Base-by-base conservation (phyloP, 2,113 vertebrate species). In the Cromileptes altivelis region DNA sequence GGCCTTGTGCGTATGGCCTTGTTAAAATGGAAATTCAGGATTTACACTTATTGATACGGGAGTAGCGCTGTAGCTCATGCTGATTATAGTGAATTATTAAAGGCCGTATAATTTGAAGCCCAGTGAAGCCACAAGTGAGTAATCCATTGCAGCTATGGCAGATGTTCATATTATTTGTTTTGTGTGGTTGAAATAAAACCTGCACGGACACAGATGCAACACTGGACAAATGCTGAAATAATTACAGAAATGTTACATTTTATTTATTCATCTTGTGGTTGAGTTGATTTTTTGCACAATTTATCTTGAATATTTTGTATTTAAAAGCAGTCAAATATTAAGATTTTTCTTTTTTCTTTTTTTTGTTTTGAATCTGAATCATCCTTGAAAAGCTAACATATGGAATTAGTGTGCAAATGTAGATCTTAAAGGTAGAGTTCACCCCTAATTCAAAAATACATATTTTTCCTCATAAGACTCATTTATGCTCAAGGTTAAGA, bases 81-180 rank as follows among this genome's bases (percentile, higher is more conserved):
- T 42, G 83, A 85, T 88, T 77, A 77, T 33, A 25, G 73, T 82
- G 69, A 85, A 89, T 87, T 77, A 88, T 86, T 89, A 83, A 82
- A 77, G 47, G 37, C 60, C 14, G 30, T 58, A 85, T 68, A 76
- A 84, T 86, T 50, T 71, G 37, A 84, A 84, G 58, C 76, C 15
- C 15, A 18, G 47, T 58, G 70, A 70, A 75, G 57, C 57, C 27
- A 19, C 58, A 23, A 84, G 68, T 80, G 25, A 73, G 55, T 83
- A 37, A 72, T 55, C 71, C 30, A 72, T 40, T 40, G 37, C 70
- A 60, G 63, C 42, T 11, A 42, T 27, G 42, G 70, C 85, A 74
- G 70, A 87, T 85, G 71, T 80, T 81, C 60, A 68, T 53, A 21
- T 82, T 85, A 21, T 82, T 85, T 56, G 60, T 50, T 65, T 69